A percentile compares a stretch with the other conserved stretches of the same genome.
Conservation (phyloP, 2,797 vertebrate species). For the Sebastes oblongus region DNA sequence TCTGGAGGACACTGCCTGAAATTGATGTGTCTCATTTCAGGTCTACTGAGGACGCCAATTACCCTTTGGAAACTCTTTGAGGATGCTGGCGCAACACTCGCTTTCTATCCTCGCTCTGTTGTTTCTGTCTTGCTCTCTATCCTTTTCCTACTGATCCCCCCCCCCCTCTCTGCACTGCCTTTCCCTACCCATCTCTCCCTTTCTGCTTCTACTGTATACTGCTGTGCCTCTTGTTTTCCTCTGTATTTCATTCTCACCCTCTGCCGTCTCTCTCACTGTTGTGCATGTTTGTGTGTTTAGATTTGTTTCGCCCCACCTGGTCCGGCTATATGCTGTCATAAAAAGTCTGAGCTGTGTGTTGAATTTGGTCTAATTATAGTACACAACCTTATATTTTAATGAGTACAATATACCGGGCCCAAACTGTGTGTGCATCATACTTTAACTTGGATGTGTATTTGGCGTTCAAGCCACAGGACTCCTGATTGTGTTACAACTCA, state of each 20-base stretch:
- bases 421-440: not conserved
- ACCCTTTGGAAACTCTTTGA: conserved; percentile 78
- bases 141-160: conserved; percentile 8
- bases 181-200: not conserved
- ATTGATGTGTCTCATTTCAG: conserved; percentile 81
- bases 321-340: not conserved
- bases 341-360: not conserved
- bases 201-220: not conserved
- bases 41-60: conserved; percentile 78
- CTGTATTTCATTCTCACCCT: not conserved
- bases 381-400: not conserved
- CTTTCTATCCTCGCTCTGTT: conserved; percentile 34
- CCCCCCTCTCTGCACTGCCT: not conserved
- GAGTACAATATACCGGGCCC: not conserved
- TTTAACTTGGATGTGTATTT: not conserved
- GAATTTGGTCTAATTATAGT: not conserved
- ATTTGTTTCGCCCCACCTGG: not conserved
- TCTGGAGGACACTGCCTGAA: conserved; percentile 76
- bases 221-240: not conserved
- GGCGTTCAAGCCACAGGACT: not conserved
- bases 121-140: conserved; percentile 29
- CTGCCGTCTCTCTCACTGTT: not conserved
- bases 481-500: not conserved
- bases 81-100: conserved; percentile 53
- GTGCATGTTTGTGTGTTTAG: not conserved